Percentiles rank a stretch among this genome's conserved stretches.
These are phyloP conservation scores for Microplitis deprimator DNA, from an alignment of 2,888 invertebrate genomes.

Conservation along the genomic window DNA sequence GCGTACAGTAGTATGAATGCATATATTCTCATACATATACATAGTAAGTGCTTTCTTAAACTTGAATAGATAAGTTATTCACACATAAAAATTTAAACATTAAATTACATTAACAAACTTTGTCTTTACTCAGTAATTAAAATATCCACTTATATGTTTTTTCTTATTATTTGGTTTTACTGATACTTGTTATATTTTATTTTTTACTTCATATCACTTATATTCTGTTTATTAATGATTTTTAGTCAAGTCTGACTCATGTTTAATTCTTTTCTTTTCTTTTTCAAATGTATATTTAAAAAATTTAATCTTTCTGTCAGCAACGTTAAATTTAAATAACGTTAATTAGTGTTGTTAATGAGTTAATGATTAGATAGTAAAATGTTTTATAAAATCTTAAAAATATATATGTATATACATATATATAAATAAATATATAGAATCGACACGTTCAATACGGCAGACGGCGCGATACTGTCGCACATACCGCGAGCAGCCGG, in stretches of 20 bases:
- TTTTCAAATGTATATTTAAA: no score
- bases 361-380: background rate
- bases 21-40: slow-evolving; percentile 13
- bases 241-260: no score
- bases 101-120: no score
- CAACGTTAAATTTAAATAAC: background rate
- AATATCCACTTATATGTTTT: no score
- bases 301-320: background rate
- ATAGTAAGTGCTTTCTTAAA: background rate
- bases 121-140: no score
- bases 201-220: no score
- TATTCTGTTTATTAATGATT: no score
- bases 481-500: slow-evolving; percentile 40
- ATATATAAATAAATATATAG: background rate
- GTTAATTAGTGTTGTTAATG: background rate
- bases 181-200: no score
- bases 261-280: no score
- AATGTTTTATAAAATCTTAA: background rate
- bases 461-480: slow-evolving; percentile 54
- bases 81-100: background rate
- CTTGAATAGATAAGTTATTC: slow-evolving; percentile 5
- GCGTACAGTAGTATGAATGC: slow-evolving; percentile 1
- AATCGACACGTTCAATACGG: slow-evolving; percentile 48
- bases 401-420: no score
- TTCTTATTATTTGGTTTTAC: no score